Percentiles rank a stretch among this genome's conserved stretches.
Evolutionary conservation across 2,888 invertebrate genomes (phyloP).

Genomic region (Coecobrya sp.): DNA sequence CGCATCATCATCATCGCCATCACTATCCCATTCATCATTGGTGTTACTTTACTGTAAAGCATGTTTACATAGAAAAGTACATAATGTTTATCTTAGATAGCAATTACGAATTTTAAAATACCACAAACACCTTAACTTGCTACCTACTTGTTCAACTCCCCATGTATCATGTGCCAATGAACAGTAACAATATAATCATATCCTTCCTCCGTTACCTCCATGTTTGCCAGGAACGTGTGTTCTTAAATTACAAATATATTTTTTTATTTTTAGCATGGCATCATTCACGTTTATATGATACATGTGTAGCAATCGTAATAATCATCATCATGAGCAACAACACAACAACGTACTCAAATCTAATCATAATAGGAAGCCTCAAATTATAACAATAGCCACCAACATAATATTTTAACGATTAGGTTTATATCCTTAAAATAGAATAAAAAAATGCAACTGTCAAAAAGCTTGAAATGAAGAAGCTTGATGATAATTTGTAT

Average conservation of each 20-base stretch:
- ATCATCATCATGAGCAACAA: not conserved
- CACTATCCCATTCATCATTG: not conserved
- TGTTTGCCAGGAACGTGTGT: conserved; percentile 35
- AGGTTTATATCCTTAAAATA: conserved; percentile 13
- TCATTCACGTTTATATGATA: conserved; percentile 14
- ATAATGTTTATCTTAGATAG: not conserved
- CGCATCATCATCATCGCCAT: conserved; percentile 1
- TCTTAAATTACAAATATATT: conserved; percentile 6
- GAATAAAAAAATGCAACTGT: conserved; percentile 6
- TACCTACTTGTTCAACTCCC: conserved; percentile 27
- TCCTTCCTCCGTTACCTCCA: conserved; percentile 33
- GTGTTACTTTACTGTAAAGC: conserved; percentile 9
- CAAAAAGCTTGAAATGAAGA: conserved; percentile 7
- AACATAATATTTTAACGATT: conserved; percentile 5
- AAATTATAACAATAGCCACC: conserved; percentile 43
- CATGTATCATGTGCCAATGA: conserved; percentile 50
- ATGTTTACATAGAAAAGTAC: conserved; percentile 22
- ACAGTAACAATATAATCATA: conserved; percentile 46
- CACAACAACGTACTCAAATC: not conserved
- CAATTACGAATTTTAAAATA: conserved; percentile 1
- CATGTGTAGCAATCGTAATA: conserved; percentile 10
- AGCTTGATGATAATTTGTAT: not conserved
- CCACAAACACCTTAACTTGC: not conserved
- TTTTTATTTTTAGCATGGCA: not conserved
- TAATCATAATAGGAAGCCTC: conserved; percentile 42